Evolutionary conservation across 2,888 invertebrate species (phyloP).

Genomic region (Amphipoea lucens): DNA sequence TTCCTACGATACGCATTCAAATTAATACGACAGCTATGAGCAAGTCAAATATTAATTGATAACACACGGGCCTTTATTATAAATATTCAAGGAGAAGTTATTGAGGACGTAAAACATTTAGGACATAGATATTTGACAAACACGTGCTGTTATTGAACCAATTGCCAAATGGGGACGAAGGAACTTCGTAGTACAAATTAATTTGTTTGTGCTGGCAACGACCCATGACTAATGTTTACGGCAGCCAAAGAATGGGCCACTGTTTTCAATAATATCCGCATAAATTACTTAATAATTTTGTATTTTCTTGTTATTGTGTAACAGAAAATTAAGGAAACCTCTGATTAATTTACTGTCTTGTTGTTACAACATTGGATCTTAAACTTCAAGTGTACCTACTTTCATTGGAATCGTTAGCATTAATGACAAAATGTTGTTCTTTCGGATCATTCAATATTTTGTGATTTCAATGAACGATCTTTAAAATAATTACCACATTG

Average conservation of each 20-base stretch:
- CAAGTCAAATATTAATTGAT: slow-evolving; percentile 15
- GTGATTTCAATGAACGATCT: background rate
- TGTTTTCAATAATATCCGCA: slow-evolving; percentile 38
- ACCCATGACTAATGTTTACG: slow-evolving; percentile 54
- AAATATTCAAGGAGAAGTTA: slow-evolving; percentile 69
- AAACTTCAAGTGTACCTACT: background rate
- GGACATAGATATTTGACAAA: slow-evolving; percentile 67
- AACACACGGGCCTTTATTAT: slow-evolving; percentile 17
- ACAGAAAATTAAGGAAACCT: slow-evolving; percentile 2
- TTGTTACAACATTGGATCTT: background rate
- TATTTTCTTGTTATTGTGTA: slow-evolving; percentile 19
- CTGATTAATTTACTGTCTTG: background rate
- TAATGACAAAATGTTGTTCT: background rate
- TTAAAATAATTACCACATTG: slow-evolving; percentile 1
- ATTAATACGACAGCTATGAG: background rate
- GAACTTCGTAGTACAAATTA: slow-evolving; percentile 66
- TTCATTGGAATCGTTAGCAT: background rate
- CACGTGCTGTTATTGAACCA: slow-evolving; percentile 75
- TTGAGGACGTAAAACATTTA: slow-evolving; percentile 67
- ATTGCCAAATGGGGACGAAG: slow-evolving; percentile 66
- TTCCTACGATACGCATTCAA: background rate
- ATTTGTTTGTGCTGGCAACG: slow-evolving; percentile 71
- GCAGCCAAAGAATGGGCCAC: slow-evolving; percentile 42
- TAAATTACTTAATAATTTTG: slow-evolving; percentile 9
- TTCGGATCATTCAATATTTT: background rate